Evolutionary conservation across 2,797 vertebrate species (phyloP), one percentile per base, ranked within the genome.

Genomic region (Oryzias dopingdopingensis): DNA sequence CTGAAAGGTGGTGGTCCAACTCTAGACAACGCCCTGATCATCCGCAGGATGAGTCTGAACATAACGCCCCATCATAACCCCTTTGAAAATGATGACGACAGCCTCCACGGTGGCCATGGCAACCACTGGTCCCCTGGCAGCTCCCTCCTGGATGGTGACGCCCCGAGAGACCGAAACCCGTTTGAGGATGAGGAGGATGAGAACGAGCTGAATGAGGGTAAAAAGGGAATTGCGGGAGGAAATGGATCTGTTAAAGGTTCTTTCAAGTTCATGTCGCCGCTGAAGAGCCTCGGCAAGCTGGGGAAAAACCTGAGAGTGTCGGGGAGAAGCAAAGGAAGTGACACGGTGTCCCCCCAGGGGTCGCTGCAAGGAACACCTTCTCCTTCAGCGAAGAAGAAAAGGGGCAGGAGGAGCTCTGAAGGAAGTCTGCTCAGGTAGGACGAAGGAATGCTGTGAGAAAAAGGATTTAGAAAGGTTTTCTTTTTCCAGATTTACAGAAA

Each of bases 341-440:
- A 24, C 0, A 81, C 85, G 0, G 84, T 89, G 0, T 90, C 90
- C 0, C 91, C 90, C 0, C 88, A 88, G 47, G 87, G 84, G 14
- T 88, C 84, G 0, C 64, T 85, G 42, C 77, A 79, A 14, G 86
- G 86, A 4, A 82, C 87, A 0, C 87, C 88, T 0, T 90, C 90
- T 1, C 88, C 90, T 0, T 43, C 77, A 32, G 57, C 74, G 56
- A 92, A 89, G 72, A 92, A 93, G 80, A 92, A 90, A 84, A 92
- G 89, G 17, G 89, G 89, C 15, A 85, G 94, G 22, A 84, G 95
- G 63, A 92, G 92, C 73, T 97, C 95, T 0, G 95, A 96, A 16
- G 95, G 95, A 20, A 94, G 94, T 65, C 76, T 96, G 58, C 74
- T 92, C 49, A 89, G 92, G 88, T 90, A 52, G 32, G 32, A 32